These are phyloP conservation scores for Merodon equestris DNA, from an alignment of 2,888 invertebrate species.

Conservation along the genomic window DNA sequence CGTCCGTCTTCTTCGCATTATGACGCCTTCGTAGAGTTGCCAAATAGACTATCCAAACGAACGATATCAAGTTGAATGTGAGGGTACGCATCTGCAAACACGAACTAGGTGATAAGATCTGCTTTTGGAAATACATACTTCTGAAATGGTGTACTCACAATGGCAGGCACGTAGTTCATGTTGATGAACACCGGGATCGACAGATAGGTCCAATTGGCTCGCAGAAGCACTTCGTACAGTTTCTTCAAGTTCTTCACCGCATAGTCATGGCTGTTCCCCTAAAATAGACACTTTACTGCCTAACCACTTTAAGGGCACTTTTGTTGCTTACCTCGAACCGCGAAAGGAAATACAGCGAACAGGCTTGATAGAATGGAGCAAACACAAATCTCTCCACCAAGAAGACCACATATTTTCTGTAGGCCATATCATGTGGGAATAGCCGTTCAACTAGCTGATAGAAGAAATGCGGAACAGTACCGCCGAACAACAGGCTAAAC, in stretches of 20 bases:
- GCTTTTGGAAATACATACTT: too few species aligned
- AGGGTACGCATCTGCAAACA: slow-evolving; percentile 85
- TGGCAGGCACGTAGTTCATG: slow-evolving; percentile 86
- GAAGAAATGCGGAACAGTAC: slow-evolving; percentile 89
- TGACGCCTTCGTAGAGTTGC: slow-evolving; percentile 83
- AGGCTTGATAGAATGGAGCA: slow-evolving; percentile 85
- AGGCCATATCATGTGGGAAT: slow-evolving; percentile 82
- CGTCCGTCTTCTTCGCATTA: slow-evolving; percentile 72
- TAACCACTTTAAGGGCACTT: too few species aligned
- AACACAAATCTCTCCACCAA: slow-evolving; percentile 86
- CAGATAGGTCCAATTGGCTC: slow-evolving; percentile 88
- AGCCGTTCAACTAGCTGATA: slow-evolving; percentile 83
- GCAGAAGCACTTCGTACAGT: slow-evolving; percentile 84
- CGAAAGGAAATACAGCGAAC: slow-evolving; percentile 86
- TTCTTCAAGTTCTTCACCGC: slow-evolving; percentile 83
- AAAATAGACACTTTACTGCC: background rate
- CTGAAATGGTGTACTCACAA: slow-evolving; percentile 83
- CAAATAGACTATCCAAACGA: slow-evolving; percentile 88
- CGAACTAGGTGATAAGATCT: slow-evolving; percentile 17
- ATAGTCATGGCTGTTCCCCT: slow-evolving; percentile 84
- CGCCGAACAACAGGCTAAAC: slow-evolving; percentile 87
- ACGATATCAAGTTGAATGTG: slow-evolving; percentile 86
- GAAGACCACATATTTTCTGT: slow-evolving; percentile 82
- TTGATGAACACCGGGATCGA: slow-evolving; percentile 88
- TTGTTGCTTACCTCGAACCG: slow-evolving; percentile 82